Conservation (phyloP, 53 echinoderm and acorn worm genomes). For the Paelopatides confundens region DNA sequence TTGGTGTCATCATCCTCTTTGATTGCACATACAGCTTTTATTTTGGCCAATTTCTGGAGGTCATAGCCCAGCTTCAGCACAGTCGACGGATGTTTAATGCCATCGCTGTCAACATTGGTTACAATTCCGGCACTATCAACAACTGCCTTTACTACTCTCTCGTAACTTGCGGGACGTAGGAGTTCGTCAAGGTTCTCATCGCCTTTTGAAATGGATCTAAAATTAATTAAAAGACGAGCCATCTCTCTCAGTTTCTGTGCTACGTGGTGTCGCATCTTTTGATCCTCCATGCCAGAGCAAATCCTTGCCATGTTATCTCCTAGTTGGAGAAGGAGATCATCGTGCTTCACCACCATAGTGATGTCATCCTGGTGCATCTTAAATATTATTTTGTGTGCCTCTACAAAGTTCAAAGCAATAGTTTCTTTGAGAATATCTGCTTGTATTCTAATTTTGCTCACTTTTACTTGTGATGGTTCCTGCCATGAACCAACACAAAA, state of each 20-base stretch:
- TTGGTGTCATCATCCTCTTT: background rate
- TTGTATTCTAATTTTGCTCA: too few relatives aligned
- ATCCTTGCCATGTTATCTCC: background rate
- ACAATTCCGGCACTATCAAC: too few relatives aligned
- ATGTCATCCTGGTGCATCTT: background rate
- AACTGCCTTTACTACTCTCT: too few relatives aligned
- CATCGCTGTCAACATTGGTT: background rate
- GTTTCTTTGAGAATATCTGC: too few relatives aligned
- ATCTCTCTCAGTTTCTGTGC: background rate
- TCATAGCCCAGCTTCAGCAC: slow-evolving; percentile 20
- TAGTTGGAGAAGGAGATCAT: background rate
- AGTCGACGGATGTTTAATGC: slow-evolving; percentile 1
- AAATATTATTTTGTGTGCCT: too few relatives aligned
- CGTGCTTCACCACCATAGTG: background rate
- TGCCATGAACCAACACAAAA: background rate
- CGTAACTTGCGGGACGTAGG: too few relatives aligned
- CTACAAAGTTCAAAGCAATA: too few relatives aligned
- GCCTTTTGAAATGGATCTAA: background rate
- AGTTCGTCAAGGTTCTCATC: too few relatives aligned
- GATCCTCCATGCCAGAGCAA: background rate
- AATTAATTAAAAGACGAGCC: background rate
- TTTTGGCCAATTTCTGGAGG: slow-evolving; percentile 4
- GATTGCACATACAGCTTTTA: slow-evolving; percentile 21
- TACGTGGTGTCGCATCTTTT: background rate
- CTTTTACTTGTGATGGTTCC: too few relatives aligned